Evolutionary conservation across 2,113 vertebrate species (phyloP).

Genomic region (Xyliphius kryptos): DNA sequence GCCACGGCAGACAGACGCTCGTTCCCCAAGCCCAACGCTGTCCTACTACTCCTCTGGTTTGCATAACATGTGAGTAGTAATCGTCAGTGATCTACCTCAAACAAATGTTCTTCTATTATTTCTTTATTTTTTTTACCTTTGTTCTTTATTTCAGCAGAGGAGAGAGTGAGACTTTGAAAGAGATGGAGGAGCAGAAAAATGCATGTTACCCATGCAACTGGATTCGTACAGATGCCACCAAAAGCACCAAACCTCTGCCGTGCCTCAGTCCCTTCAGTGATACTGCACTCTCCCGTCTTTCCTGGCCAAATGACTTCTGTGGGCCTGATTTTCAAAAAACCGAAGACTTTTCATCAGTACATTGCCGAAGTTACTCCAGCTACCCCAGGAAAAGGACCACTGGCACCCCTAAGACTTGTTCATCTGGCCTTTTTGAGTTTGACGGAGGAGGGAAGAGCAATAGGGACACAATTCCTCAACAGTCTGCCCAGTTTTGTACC

Average conservation of each 20-base stretch:
- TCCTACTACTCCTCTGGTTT: constrained; percentile 97
- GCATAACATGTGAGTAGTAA: constrained; percentile 94
- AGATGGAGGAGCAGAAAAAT: constrained; percentile 63
- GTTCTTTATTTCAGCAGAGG: constrained; percentile 61
- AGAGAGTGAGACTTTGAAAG: constrained; percentile 63
- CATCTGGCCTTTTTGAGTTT: constrained; percentile 75
- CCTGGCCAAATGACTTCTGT: constrained; percentile 87
- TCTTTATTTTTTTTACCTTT: no score
- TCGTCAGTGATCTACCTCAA: no score
- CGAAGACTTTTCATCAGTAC: constrained; percentile 72
- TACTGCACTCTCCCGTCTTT: constrained; percentile 71
- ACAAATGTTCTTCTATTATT: no score
- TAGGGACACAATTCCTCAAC: constrained; percentile 47
- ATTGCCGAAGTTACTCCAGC: constrained; percentile 86
- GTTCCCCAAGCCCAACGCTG: constrained; percentile 91
- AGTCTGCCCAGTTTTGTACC: constrained; percentile 63
- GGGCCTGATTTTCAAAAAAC: constrained; percentile 67
- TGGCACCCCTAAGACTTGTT: constrained; percentile 76
- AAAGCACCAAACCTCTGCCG: constrained; percentile 58
- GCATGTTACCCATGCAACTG: constrained; percentile 82
- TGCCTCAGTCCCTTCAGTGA: constrained; percentile 64
- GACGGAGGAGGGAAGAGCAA: constrained; percentile 58
- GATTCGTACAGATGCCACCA: constrained; percentile 59
- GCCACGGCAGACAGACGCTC: constrained; percentile 77
- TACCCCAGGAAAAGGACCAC: constrained; percentile 88